Base-by-base conservation (phyloP, 1,140 invertebrate genomes). In the Dendrolimus punctatus region DNA sequence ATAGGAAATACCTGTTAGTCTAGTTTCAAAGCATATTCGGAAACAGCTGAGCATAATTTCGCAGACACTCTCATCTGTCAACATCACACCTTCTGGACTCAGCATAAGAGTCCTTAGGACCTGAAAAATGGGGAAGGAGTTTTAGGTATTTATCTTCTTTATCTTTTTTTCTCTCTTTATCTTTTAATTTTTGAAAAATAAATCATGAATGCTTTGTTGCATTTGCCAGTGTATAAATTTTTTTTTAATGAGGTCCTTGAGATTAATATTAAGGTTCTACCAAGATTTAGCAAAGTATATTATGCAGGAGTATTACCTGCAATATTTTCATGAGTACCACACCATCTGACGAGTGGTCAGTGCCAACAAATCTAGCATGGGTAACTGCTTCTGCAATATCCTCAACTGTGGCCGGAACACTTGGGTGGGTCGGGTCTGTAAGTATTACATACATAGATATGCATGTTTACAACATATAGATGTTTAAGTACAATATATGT, bases 11-110 rank as follows among this genome's bases (percentile, higher is more conserved):
- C 95, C 96, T 87, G 93, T 96, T 6, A 99, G 88, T 71, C 96
- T 90, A 51, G 93, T 93, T 88, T 99, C 97, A 87, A 99, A 99
- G 76, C 96, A 99, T 73, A 99, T 98, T 61, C 96, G 91, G 81
- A 99, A 99, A 83, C 96, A 98, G 58, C 96, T 98, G 57, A 99
- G 92, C 93, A 99, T 96, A 56, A 99, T 97, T 87, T 99, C 98
- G 87, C 97, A 99, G 36, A 99, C 94, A 73, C 93, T 96, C 77
- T 98, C 97, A 85, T 99, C 97, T 3, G 96, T 98, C 5, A 99
- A 89, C 64, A 95, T 89, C 44, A 92, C 90, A 6, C 98, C 97
- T 67, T 95, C 92, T 0, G 95, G 93, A 44, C 95, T 94, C n/a
- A 98, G 84, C 67, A 99, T 92, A 39, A 99, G 84, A 5, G 95